Conservation (phyloP, 1,140 invertebrate species). For the Drosophila mauritiana region DNA sequence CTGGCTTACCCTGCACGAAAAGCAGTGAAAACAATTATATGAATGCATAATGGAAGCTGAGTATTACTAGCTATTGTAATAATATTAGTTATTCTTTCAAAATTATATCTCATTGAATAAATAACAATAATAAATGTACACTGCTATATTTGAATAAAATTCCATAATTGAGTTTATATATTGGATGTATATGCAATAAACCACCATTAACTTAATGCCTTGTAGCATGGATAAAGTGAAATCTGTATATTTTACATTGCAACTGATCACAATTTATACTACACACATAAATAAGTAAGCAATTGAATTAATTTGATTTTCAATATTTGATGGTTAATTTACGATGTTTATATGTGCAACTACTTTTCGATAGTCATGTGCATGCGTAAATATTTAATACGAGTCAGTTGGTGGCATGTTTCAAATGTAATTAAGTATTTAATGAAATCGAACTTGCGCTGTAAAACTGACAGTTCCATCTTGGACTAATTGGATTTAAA, state of each 20-base stretch:
- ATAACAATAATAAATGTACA: too few relatives aligned
- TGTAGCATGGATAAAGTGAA: too few relatives aligned
- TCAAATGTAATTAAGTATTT: constrained; percentile 1
- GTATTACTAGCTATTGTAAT: too few relatives aligned
- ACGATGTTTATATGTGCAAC: constrained; percentile 2
- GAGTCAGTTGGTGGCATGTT: neutral
- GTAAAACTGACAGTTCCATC: neutral
- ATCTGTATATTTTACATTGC: neutral
- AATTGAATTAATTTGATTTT: constrained; percentile 1
- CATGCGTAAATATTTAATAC: constrained; percentile 1
- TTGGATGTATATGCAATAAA: too few relatives aligned
- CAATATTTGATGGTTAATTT: neutral
- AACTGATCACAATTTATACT: neutral
- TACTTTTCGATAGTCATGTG: neutral
- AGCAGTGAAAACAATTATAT: neutral
- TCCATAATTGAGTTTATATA: too few relatives aligned
- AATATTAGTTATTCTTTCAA: too few relatives aligned
- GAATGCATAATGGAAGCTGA: neutral
- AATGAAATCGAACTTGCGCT: constrained; percentile 3
- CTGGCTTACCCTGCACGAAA: neutral
- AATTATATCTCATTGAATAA: too few relatives aligned
- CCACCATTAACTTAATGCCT: too few relatives aligned
- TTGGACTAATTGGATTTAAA: neutral
- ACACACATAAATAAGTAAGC: neutral
- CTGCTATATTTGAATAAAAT: too few relatives aligned